A percentile compares a stretch with the other conserved stretches of the same genome.
Conservation (phyloP, 2,888 invertebrate species). For the Seira ritae region DNA sequence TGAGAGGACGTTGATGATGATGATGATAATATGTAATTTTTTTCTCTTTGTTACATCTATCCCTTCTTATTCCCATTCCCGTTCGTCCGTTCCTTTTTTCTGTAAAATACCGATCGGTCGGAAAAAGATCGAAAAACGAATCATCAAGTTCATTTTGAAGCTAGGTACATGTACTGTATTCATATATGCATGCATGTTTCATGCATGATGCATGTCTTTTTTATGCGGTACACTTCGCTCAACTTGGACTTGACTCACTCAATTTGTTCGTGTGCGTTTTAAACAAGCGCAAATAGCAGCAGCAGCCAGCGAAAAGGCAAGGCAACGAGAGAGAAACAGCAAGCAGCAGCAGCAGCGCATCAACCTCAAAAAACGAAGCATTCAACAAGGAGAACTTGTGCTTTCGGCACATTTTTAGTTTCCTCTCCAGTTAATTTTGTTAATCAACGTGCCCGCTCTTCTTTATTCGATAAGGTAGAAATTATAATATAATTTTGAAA, state of each 20-base stretch:
- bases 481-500: too few species aligned
- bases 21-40: too few species aligned
- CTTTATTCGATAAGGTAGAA: too few species aligned
- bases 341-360: background rate
- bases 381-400: slow-evolving; percentile 47
- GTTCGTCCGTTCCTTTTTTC: background rate
- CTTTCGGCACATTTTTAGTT: background rate
- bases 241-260: too few species aligned
- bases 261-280: background rate
- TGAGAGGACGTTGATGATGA: too few species aligned
- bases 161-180: background rate
- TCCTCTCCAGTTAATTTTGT: background rate
- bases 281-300: background rate
- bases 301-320: background rate
- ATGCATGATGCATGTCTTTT: too few species aligned
- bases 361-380: slow-evolving; percentile 18
- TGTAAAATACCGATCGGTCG: background rate
- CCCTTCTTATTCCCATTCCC: background rate
- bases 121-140: background rate
- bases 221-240: too few species aligned
- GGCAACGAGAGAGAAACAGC: too few species aligned
- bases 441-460: too few species aligned
- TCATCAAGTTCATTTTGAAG: background rate
- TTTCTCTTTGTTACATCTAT: background rate
- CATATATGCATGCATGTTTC: background rate